A percentile compares a stretch with the other conserved stretches of the same genome.
phyloP scores from a whole-genome alignment of 1,140 invertebrate genomes.

The Lepidurus packardi region DNA sequence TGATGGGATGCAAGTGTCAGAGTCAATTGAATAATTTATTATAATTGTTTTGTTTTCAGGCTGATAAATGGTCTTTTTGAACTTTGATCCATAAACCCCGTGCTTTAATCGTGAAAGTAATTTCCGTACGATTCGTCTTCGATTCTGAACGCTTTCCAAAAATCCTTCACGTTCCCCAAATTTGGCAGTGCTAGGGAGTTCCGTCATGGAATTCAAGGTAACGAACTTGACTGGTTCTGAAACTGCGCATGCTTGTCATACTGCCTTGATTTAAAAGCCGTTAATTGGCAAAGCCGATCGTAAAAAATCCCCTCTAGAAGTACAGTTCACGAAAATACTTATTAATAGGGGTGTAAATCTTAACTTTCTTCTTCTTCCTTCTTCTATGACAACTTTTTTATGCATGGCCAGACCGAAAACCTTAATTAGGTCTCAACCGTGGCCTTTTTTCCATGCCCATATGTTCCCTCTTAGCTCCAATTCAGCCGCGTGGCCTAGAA shows the following conservation, averaged over 20 bases:
- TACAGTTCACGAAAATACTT: neutral
- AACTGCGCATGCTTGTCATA: slow-evolving; percentile 3
- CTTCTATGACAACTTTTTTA: slow-evolving; percentile 4
- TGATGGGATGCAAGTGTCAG: too few relatives aligned
- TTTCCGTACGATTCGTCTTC: too few relatives aligned
- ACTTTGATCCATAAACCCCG: too few relatives aligned
- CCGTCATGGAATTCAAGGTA: neutral
- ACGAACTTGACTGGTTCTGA: neutral
- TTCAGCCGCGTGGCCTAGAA: neutral
- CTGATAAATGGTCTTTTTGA: too few relatives aligned
- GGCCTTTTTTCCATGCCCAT: too few relatives aligned
- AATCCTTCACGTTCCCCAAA: too few relatives aligned
- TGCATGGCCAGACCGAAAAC: neutral
- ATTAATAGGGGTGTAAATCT: neutral
- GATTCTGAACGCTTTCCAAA: too few relatives aligned
- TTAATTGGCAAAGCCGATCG: slow-evolving; percentile 15
- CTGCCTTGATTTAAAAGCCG: slow-evolving; percentile 15
- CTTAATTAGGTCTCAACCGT: neutral
- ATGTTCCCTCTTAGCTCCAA: too few relatives aligned
- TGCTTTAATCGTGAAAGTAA: too few relatives aligned
- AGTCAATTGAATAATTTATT: too few relatives aligned
- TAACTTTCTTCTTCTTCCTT: neutral
- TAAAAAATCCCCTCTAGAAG: neutral
- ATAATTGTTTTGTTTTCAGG: too few relatives aligned
- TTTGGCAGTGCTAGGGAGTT: neutral